Evolutionary conservation across 2,113 vertebrate species (phyloP), one percentile per base, ranked within the genome.

Genomic region (human): DNA sequence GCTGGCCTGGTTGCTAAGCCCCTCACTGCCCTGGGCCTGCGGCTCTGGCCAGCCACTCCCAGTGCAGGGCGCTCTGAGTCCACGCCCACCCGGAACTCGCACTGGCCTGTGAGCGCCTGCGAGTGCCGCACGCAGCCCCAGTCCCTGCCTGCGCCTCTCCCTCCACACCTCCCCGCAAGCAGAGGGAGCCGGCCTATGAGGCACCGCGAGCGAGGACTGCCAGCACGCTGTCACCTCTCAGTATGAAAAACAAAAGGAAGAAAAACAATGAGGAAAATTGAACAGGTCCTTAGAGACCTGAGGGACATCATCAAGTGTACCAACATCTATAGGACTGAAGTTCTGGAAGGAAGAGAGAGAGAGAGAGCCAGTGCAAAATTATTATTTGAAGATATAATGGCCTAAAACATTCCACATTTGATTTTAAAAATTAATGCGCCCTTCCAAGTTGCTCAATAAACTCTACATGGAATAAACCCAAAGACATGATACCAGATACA

Each of bases 41-140:
- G 0, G 43, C 4, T 4, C 5, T 3, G 43, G 45, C 45, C 8
- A 45, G 45, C 45, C 45, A 9, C 45, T 45, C 45, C 8, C 1
- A 45, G 45, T 45, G 45, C 45, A 2, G 1, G 45, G 45, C 5
- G 5, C 43, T 5, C 43, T 43, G 2, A 45, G 45, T 8, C 45
- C 45, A 45, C 2, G 2, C 45, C 45, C 45, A 45, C 45, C 45
- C 2, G 8, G 45, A 45, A 45, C 45, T 45, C 8, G 45, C 9
- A 8, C 8, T 45, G 45, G 45, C 45, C 8, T 45, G 45, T 9
- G 9, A 9, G 45, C 9, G 45, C 45, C 8, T 45, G 45, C 45
- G 9, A 45, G 45, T 45, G 45, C 45, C 8, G 45, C 45, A 2
- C 8, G 9, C 45, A 10, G 45, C 45, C 8, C 45, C 45, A 45